Evolutionary conservation across 2,797 vertebrate species (phyloP).

Genomic region (Amblyopsis hoosieri): DNA sequence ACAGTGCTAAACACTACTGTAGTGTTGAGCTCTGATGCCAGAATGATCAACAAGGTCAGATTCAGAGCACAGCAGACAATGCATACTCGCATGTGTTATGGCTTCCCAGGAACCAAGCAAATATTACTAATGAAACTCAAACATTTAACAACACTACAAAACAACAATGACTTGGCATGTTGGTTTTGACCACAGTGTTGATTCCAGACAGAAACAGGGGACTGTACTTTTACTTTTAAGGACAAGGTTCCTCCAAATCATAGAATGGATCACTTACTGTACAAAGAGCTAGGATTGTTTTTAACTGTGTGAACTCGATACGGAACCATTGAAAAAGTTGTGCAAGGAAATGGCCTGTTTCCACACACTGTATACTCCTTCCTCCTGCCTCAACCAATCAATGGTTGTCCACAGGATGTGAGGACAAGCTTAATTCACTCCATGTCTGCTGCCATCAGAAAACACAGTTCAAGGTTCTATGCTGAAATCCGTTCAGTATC

Average conservation of each 20-base stretch:
- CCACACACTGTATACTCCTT: conserved; percentile 1
- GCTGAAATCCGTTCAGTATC: no score
- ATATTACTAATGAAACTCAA: conserved; percentile 6
- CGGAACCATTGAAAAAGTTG: conserved; percentile 9
- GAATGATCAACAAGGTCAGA: conserved; percentile 32
- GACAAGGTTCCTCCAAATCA: conserved; percentile 16
- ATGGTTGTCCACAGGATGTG: conserved; percentile 4
- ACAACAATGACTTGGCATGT: no score
- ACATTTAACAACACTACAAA: background rate
- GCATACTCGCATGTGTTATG: conserved; percentile 19
- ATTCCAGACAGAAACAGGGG: no score
- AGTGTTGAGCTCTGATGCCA: conserved; percentile 26
- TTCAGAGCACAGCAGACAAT: conserved; percentile 20
- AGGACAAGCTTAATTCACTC: conserved; percentile 11
- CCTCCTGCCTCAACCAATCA: conserved; percentile 7
- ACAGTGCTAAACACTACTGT: conserved; percentile 6
- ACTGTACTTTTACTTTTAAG: conserved; percentile 9
- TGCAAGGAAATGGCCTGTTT: background rate
- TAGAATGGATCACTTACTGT: background rate
- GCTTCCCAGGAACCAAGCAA: conserved; percentile 21
- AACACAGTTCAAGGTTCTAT: conserved; percentile 18
- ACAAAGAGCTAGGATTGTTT: background rate
- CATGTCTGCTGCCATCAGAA: conserved; percentile 18
- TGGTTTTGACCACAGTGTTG: no score
- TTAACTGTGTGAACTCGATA: conserved; percentile 18